These are phyloP conservation scores for Butorides virescens DNA, from an alignment of 2,113 vertebrate genomes.

Conservation along the genomic window DNA sequence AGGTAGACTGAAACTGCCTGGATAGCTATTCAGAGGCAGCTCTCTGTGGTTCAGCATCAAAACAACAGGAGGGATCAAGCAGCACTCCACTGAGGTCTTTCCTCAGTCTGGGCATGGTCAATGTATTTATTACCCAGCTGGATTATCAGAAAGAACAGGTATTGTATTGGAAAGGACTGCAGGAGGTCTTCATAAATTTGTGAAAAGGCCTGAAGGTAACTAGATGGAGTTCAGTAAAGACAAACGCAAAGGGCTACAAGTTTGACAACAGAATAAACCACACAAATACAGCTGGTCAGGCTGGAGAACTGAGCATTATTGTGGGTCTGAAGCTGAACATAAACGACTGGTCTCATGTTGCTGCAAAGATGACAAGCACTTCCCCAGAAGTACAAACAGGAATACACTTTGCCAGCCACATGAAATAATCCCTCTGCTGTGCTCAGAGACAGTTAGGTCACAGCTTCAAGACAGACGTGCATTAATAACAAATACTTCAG, in stretches of 20 bases:
- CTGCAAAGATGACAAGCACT: neutral
- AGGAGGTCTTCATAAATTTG: neutral
- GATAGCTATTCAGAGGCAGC: neutral
- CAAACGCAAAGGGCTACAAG: neutral
- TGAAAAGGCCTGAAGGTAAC: neutral
- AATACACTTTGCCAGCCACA: neutral
- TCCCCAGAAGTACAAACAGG: neutral
- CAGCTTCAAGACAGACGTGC: neutral
- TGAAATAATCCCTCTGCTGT: neutral
- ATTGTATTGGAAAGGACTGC: neutral
- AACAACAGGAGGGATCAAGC: neutral
- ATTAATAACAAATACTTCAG: neutral
- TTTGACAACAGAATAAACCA: neutral
- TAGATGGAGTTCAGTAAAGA: neutral
- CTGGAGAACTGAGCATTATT: fast-evolving
- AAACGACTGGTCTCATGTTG: fast-evolving
- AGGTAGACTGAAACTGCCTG: neutral
- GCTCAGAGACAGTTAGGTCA: neutral
- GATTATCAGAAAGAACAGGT: neutral
- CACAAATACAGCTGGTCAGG: neutral
- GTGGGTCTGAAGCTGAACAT: neutral
- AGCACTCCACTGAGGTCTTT: neutral
- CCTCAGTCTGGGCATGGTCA: neutral
- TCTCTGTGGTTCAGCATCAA: neutral
- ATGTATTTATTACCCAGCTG: neutral